These are phyloP conservation scores for Drosophila novamexicana DNA, from an alignment of 1,140 invertebrate species.

Conservation along the genomic window DNA sequence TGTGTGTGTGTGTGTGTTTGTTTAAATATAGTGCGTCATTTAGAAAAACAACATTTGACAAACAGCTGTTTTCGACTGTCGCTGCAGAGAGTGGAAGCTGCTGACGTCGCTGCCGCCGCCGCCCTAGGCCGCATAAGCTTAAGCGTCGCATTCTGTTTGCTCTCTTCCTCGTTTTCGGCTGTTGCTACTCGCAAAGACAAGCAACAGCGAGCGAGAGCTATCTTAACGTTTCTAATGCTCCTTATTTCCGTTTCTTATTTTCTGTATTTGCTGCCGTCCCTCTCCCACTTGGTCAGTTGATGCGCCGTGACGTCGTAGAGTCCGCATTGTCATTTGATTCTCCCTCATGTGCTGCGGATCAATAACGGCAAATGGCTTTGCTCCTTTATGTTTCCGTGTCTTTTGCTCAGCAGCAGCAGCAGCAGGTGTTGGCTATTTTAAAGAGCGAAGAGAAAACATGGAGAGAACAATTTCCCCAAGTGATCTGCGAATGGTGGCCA, in stretches of 20 bases:
- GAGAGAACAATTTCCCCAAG: slow-evolving; percentile 6
- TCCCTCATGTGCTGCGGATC: slow-evolving; percentile 18
- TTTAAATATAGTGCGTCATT: slow-evolving; percentile 23
- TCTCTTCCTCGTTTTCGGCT: not conserved
- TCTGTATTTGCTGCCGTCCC: slow-evolving; percentile 21
- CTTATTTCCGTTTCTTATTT: slow-evolving; percentile 9
- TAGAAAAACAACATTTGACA: slow-evolving; percentile 33
- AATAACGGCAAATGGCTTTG: slow-evolving; percentile 39
- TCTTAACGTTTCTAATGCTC: slow-evolving; percentile 13
- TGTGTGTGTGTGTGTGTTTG: not conserved
- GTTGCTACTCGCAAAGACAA: not conserved
- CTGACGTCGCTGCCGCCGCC: slow-evolving; percentile 8
- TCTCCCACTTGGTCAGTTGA: not conserved
- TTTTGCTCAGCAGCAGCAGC: slow-evolving; percentile 16
- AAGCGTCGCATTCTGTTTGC: not conserved
- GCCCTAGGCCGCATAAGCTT: slow-evolving; percentile 12
- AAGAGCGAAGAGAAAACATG: slow-evolving; percentile 23
- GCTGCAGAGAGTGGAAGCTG: slow-evolving; percentile 5
- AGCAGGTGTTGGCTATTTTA: slow-evolving; percentile 25
- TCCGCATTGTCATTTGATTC: slow-evolving; percentile 22
- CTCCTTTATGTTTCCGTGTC: slow-evolving; percentile 21
- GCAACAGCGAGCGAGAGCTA: not conserved
- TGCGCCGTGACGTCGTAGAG: slow-evolving; percentile 1
- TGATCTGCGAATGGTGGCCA: slow-evolving; percentile 14
- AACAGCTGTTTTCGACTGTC: slow-evolving; percentile 40